These are phyloP conservation scores for Stichopus horrens DNA, from an alignment of 53 echinoderm and acorn worm genomes.

Conservation along the genomic window DNA sequence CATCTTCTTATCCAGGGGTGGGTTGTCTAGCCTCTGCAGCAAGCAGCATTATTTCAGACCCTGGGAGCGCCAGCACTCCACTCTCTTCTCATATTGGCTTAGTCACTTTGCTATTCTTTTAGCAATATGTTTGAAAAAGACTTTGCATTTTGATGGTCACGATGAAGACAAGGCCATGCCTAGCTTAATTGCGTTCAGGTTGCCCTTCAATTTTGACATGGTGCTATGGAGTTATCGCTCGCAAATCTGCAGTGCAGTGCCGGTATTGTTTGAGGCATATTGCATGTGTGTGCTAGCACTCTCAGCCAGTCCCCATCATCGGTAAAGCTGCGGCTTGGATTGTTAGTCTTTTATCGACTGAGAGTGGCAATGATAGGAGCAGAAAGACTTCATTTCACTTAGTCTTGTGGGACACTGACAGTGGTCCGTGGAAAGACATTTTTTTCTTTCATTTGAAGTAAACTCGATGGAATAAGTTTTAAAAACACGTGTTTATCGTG, in stretches of 20 bases:
- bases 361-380: no score
- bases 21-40: not conserved
- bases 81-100: conserved; percentile 40
- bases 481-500: not conserved
- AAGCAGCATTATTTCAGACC: conserved; percentile 33
- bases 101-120: conserved; percentile 48
- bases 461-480: not conserved
- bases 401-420: not conserved
- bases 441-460: not conserved
- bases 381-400: not conserved
- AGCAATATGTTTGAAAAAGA: conserved; percentile 39
- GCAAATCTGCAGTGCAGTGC: not conserved
- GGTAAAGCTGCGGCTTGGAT: no score
- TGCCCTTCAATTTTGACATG: conserved; percentile 26
- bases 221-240: not conserved
- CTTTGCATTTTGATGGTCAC: conserved; percentile 40
- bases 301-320: no score
- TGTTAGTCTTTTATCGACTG: no score
- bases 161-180: conserved; percentile 37
- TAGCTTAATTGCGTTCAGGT: conserved; percentile 35
- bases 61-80: conserved; percentile 38
- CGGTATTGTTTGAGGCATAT: not conserved
- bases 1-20: conserved; percentile 34
- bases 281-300: not conserved
- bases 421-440: not conserved